These are phyloP conservation scores for Rhipidura dahli DNA, from an alignment of 2,113 vertebrate species.

Conservation along the genomic window DNA sequence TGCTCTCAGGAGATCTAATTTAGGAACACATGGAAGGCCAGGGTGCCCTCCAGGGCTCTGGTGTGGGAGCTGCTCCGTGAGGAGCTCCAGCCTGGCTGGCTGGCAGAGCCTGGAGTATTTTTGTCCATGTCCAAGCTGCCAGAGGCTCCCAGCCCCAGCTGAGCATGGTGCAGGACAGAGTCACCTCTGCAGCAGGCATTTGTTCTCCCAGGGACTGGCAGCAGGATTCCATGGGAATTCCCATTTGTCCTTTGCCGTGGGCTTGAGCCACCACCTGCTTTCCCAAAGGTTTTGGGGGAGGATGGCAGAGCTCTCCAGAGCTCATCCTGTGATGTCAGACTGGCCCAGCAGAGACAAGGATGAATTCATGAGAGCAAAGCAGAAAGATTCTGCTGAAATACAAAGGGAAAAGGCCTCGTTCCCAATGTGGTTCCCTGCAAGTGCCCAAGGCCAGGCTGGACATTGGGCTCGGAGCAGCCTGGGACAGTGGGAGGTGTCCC, in stretches of 20 bases:
- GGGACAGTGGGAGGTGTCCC: fast-evolving
- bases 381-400: not conserved
- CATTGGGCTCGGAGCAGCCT: fast-evolving
- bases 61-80: not conserved
- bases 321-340: not conserved
- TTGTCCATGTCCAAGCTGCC: not conserved
- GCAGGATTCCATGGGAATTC: not conserved
- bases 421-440: not conserved
- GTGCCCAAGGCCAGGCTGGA: not conserved
- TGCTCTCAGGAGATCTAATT: conserved; percentile 18
- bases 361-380: not conserved
- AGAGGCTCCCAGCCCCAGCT: not conserved
- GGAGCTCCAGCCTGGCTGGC: not conserved
- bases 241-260: not conserved
- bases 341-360: not conserved
- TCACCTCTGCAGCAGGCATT: not conserved
- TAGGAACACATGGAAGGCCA: not conserved
- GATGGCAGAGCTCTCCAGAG: not conserved
- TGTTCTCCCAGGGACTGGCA: not conserved
- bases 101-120: not conserved
- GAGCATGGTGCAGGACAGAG: not conserved
- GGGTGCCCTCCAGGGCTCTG: not conserved
- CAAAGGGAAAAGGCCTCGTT: not conserved
- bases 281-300: not conserved
- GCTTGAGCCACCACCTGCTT: not conserved